Evolutionary conservation across 2,888 invertebrate species (phyloP).

Genomic region (Cosmia pyralina): DNA sequence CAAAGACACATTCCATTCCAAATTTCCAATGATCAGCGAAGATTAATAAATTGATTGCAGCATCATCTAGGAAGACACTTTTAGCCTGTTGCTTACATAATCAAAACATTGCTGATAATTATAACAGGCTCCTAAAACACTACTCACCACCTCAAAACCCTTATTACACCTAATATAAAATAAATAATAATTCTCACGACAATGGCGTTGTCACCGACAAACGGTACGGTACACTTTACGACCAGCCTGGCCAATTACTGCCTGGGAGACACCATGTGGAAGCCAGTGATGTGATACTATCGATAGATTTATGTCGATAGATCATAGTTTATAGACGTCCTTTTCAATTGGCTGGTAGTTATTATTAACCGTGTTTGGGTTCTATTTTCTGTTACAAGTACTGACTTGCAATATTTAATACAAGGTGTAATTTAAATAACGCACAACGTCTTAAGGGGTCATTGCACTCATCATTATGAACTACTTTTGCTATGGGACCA

Average conservation of each 20-base stretch:
- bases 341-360: slow-evolving; percentile 46
- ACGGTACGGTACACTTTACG: slow-evolving; percentile 72
- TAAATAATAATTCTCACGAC: slow-evolving; percentile 61
- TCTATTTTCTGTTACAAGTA: not conserved
- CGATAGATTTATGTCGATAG: slow-evolving; percentile 62
- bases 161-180: slow-evolving; percentile 49
- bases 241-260: slow-evolving; percentile 81
- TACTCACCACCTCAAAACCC: slow-evolving; percentile 7
- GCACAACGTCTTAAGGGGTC: no score
- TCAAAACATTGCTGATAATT: not conserved
- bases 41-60: no score
- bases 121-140: not conserved
- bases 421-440: no score
- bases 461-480: no score
- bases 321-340: slow-evolving; percentile 51
- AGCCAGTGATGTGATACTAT: slow-evolving; percentile 70
- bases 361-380: slow-evolving; percentile 32
- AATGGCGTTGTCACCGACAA: slow-evolving; percentile 67
- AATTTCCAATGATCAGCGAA: no score
- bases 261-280: slow-evolving; percentile 83
- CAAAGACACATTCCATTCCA: no score
- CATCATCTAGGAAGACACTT: no score
- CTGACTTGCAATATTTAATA: no score
- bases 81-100: not conserved
- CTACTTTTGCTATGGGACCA: no score